Evolutionary conservation across 2,797 vertebrate species (phyloP), one percentile per base, ranked within the genome.

Genomic region (Siniperca undulata): DNA sequence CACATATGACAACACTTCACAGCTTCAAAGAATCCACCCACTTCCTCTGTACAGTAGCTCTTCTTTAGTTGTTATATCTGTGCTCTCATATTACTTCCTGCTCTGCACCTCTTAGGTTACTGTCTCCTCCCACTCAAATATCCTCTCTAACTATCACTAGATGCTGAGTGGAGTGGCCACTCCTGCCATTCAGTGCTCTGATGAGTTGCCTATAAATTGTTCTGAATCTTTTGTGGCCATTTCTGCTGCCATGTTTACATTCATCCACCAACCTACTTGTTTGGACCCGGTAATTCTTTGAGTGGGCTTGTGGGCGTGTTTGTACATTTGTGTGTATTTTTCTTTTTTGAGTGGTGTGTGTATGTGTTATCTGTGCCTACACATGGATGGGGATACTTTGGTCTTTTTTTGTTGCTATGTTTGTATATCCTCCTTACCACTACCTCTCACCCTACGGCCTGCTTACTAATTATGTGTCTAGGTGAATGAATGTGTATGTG

Each of bases 101-200:
- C 70, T 60, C 55, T 48, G 27, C 1, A 5, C 38, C 73, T 81
- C 83, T 74, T 46, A 70, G 55, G 77, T 78, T 86, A 73, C 68
- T 6, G 2, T 75, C 55, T 70, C 65, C 81, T 90, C 88, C 91
- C 73, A 90, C 91, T 71, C 80, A 69, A 36, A 80, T 78, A 81
- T 85, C 73, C 74, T 70, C 55, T 83, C 3, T 53, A 34, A 75
- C 67, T 58, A 81, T 79, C 56, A 66, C 62, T 55, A 42, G 66
- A 75, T 68, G 81, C 78, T 22, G 42, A 83, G 78, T 78, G 36
- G 70, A 84, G 53, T 70, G 69, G 80, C 71, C 74, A 53, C 56
- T 90, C 71, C 48, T 34, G 17, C 73, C 77, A 24, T 58, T 81
- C 70, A 53, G 12, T 6, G 2, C 77, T 73, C 22, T 65, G 36